phyloP scores from a whole-genome alignment of 2,888 invertebrate genomes.

The Eustalomyia histrio region DNA sequence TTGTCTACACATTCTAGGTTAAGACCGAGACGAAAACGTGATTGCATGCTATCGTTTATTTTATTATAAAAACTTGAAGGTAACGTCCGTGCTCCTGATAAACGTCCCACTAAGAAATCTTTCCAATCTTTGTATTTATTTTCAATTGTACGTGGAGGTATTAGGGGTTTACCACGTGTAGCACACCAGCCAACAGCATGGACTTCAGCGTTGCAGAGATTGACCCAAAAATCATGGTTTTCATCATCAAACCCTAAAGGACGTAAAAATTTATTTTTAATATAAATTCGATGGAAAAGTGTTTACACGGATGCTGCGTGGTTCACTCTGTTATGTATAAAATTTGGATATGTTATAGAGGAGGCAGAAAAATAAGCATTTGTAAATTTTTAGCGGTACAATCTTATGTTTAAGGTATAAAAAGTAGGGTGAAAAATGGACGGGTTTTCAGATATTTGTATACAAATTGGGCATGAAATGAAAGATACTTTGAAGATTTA shows the following conservation, averaged over 20 bases:
- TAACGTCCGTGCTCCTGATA: conserved; percentile 96
- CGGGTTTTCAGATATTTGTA: no score
- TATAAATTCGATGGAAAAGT: no score
- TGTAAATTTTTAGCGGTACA: no score
- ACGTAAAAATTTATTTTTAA: not conserved
- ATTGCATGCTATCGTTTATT: conserved; percentile 90
- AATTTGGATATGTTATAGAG: no score
- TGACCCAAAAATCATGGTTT: conserved; percentile 97
- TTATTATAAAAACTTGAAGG: conserved; percentile 95
- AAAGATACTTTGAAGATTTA: no score
- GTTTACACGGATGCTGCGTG: no score
- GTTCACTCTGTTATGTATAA: no score
- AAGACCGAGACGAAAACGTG: conserved; percentile 90
- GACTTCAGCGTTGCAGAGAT: conserved; percentile 95
- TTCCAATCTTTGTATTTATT: conserved; percentile 98
- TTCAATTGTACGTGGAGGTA: conserved; percentile 95
- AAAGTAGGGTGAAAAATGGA: no score
- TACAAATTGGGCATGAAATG: no score
- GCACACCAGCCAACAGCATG: conserved; percentile 99
- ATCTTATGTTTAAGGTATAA: no score
- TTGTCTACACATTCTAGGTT: conserved; percentile 97
- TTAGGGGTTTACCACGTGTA: conserved; percentile 94
- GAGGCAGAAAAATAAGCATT: no score
- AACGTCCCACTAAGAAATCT: conserved; percentile 92
- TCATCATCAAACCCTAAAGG: conserved; percentile 88